Percentiles rank a stretch among this genome's conserved stretches.
Evolutionary conservation across 2,888 invertebrate species (phyloP).

Genomic region (Silvanus unidentatus): DNA sequence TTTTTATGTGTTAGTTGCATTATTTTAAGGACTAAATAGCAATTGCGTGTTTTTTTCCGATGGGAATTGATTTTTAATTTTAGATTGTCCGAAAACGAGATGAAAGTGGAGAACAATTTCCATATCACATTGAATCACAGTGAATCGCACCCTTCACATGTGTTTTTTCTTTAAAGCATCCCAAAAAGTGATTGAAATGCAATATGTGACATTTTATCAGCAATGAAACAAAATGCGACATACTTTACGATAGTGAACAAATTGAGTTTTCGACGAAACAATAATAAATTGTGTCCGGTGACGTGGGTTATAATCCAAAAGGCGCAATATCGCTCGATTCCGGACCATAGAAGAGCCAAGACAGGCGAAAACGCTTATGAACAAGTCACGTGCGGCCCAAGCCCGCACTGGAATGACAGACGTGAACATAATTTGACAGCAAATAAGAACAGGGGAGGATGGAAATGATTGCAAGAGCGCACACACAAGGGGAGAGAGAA

Average conservation of each 20-base stretch:
- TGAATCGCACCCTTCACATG: no score
- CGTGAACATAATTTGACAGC: conserved; percentile 48
- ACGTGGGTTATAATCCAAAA: conserved; percentile 24
- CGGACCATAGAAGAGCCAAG: conserved; percentile 7
- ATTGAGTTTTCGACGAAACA: conserved; percentile 36
- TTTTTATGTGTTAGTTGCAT: no score
- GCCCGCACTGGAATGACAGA: conserved; percentile 44
- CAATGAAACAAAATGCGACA: conserved; percentile 22
- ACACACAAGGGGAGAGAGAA: conserved; percentile 16
- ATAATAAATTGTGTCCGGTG: conserved; percentile 34
- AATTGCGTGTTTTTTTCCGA: not conserved
- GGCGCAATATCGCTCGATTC: conserved; percentile 23
- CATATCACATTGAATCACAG: no score
- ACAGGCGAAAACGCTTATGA: conserved; percentile 25
- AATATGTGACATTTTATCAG: conserved; percentile 23
- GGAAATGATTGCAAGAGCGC: conserved; percentile 41
- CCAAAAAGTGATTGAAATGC: conserved; percentile 16
- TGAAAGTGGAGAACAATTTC: no score
- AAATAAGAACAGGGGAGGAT: conserved; percentile 44
- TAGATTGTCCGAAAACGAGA: no score
- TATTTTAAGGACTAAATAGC: no score
- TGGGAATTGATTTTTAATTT: not conserved
- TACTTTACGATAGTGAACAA: conserved; percentile 31
- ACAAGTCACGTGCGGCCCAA: conserved; percentile 41
- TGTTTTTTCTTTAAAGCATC: no score